Percentiles rank a stretch among this genome's conserved stretches.
These are phyloP conservation scores for Pollimyrus isidori DNA, from an alignment of 2,113 vertebrate genomes.

Conservation along the genomic window DNA sequence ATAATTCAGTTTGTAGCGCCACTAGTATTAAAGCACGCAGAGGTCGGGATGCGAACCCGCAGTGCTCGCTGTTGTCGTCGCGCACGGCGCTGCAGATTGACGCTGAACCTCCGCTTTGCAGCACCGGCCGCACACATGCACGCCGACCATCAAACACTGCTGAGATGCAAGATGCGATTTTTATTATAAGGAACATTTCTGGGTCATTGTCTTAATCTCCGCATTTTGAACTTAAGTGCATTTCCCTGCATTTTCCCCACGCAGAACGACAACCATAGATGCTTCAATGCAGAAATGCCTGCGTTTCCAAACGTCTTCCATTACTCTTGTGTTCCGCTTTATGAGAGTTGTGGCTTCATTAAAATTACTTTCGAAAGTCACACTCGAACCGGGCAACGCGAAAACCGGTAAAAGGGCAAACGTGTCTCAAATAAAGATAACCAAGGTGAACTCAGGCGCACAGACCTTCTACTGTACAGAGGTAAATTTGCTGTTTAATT, in stretches of 20 bases:
- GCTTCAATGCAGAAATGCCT: neutral
- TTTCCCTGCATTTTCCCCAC: neutral
- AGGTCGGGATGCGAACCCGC: slow-evolving; percentile 1
- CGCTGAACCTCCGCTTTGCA: slow-evolving; percentile 10
- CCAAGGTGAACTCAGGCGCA: neutral
- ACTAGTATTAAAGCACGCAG: slow-evolving; percentile 5
- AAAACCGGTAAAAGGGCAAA: neutral
- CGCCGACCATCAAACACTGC: neutral
- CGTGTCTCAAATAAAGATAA: neutral
- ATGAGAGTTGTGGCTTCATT: neutral
- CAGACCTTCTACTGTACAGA: neutral
- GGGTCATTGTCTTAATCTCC: neutral
- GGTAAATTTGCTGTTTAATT: neutral
- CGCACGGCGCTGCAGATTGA: slow-evolving; percentile 10
- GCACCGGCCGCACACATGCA: neutral
- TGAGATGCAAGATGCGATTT: neutral
- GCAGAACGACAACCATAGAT: neutral
- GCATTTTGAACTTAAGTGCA: neutral
- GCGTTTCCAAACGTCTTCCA: neutral
- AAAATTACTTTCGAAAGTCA: neutral
- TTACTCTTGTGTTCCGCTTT: neutral
- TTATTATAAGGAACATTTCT: neutral
- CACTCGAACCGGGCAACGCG: neutral
- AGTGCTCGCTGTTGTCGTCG: neutral
- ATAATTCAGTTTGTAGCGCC: neutral